These are phyloP conservation scores for Etia nguti DNA, from an alignment of 2,113 vertebrate genomes.

Conservation along the genomic window DNA sequence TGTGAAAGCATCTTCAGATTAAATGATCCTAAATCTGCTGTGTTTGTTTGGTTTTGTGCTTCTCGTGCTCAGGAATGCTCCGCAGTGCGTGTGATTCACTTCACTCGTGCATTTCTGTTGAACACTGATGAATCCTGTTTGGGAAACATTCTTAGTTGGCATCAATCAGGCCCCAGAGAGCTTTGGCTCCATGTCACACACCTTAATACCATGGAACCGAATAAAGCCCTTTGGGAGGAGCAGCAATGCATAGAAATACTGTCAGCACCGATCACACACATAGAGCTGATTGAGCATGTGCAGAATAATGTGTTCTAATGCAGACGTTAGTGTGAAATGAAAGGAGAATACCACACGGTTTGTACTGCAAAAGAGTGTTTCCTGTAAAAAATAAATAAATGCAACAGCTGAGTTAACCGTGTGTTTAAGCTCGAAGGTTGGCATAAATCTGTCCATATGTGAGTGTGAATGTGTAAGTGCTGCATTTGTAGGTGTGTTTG, in stretches of 20 bases:
- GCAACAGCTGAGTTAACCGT: neutral
- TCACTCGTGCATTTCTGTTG: too few relatives aligned
- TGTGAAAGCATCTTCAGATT: neutral
- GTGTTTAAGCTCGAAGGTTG: neutral
- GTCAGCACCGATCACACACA: neutral
- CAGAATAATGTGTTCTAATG: neutral
- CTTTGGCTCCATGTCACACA: neutral
- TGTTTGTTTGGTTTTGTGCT: fast-evolving
- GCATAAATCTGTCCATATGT: neutral
- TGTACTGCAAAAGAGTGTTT: neutral
- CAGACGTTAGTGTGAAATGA: neutral
- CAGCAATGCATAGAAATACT: neutral
- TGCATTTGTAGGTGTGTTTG: neutral
- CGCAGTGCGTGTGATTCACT: fast-evolving
- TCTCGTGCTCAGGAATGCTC: neutral
- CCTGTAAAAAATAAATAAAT: neutral
- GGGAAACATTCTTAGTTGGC: neutral
- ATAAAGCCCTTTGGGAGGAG: neutral
- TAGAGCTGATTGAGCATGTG: neutral
- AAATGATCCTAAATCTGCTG: neutral
- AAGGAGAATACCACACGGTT: neutral
- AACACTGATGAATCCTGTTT: neutral
- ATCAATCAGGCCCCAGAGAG: neutral
- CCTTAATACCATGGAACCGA: neutral
- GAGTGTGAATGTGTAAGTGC: neutral